A percentile compares a stretch with the other conserved stretches of the same genome.
Evolutionary conservation across 2,797 vertebrate species (phyloP).

Genomic region (Tiaroga cobitis): DNA sequence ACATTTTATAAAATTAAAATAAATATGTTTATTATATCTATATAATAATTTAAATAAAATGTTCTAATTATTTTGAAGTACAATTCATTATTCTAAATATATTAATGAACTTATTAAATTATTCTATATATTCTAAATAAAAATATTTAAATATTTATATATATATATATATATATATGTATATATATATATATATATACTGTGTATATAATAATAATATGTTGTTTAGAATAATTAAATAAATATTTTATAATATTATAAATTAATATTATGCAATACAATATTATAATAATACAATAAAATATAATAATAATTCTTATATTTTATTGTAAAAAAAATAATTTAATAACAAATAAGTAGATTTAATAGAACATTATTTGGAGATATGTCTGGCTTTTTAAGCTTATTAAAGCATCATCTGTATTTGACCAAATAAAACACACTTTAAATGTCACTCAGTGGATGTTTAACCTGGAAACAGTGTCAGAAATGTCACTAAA

Average conservation of each 20-base stretch:
- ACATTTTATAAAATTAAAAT: accelerated
- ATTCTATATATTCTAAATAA: background rate
- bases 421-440: background rate
- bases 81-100: background rate
- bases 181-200: no score
- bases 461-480: background rate
- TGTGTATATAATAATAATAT: no score
- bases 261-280: background rate
- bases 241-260: background rate
- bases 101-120: background rate
- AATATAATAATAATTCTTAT: background rate
- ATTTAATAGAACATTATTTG: background rate
- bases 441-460: background rate
- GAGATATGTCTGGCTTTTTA: background rate
- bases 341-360: background rate
- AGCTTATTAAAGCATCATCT: background rate
- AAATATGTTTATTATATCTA: background rate
- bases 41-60: background rate
- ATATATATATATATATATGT: no score
- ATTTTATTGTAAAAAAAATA: background rate
- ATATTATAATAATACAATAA: background rate
- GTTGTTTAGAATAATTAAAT: background rate
- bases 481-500: background rate
- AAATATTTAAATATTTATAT: no score
- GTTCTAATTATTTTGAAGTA: background rate